A percentile compares a stretch with the other conserved stretches of the same genome.
These are phyloP conservation scores for Aethes cnicana DNA, from an alignment of 2,888 invertebrate species.

Conservation along the genomic window DNA sequence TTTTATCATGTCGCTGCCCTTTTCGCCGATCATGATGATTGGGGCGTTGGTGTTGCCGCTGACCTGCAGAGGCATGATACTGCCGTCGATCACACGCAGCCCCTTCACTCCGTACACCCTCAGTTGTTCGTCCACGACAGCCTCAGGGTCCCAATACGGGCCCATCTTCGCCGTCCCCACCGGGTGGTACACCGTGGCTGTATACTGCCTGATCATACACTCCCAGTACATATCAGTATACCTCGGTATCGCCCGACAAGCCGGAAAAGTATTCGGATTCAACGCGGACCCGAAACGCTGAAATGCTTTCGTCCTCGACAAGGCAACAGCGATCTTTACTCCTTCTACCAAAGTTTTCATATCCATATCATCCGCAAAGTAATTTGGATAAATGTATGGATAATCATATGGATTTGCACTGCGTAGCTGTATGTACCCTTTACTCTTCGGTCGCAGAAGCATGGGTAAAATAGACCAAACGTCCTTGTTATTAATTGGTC, in stretches of 20 bases:
- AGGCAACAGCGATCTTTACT: conserved; percentile 90
- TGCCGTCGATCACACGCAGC: conserved; percentile 91
- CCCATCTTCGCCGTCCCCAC: conserved; percentile 95
- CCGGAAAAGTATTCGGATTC: conserved; percentile 88
- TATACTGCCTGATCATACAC: conserved; percentile 92
- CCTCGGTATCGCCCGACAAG: conserved; percentile 85
- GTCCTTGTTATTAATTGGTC: conserved; percentile 88
- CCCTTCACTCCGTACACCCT: conserved; percentile 91
- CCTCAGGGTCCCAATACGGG: conserved; percentile 91
- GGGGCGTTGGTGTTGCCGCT: conserved; percentile 94
- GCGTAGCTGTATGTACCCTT: conserved; percentile 90
- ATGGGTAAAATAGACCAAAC: conserved; percentile 93
- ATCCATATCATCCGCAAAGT: conserved; percentile 90
- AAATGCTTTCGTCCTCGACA: conserved; percentile 91
- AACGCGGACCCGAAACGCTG: conserved; percentile 87
- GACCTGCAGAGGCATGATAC: conserved; percentile 92
- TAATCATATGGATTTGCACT: conserved; percentile 93
- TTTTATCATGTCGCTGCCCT: conserved; percentile 93
- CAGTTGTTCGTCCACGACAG: conserved; percentile 91
- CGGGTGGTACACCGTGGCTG: conserved; percentile 93
- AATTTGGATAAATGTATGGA: conserved; percentile 96
- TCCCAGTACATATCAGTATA: conserved; percentile 92
- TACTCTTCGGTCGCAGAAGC: conserved; percentile 91
- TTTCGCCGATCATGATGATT: conserved; percentile 94
- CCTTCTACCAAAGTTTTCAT: conserved; percentile 91